Evolutionary conservation across 2,797 vertebrate species (phyloP).

Genomic region (Brotogeris chrysoptera): DNA sequence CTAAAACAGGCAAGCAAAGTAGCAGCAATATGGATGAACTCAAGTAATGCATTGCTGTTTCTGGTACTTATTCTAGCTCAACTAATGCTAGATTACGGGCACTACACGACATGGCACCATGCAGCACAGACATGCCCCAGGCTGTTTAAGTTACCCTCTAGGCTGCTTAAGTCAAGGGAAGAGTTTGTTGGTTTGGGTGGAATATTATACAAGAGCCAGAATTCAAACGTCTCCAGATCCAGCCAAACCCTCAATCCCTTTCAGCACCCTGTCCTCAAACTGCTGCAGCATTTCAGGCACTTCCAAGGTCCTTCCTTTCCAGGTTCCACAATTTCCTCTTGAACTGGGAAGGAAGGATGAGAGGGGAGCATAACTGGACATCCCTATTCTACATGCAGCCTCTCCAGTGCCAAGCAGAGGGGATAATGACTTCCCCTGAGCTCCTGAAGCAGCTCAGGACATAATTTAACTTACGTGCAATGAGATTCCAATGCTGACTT

Average conservation of each 20-base stretch:
- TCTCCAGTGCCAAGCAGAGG: not conserved
- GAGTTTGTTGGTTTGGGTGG: not conserved
- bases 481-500: not conserved
- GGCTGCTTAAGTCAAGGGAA: not conserved
- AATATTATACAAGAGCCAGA: not conserved
- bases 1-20: not conserved
- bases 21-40: not conserved
- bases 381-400: not conserved
- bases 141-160: not conserved
- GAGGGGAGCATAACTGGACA: not conserved
- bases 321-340: not conserved
- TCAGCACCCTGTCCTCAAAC: not conserved
- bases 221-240: not conserved
- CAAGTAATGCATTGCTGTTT: not conserved
- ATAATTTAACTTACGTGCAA: not conserved
- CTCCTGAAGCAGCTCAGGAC: not conserved
- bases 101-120: accelerated
- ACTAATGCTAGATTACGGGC: not conserved
- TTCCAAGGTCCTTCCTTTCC: not conserved
- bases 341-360: not conserved
- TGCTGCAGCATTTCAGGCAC: not conserved
- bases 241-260: not conserved
- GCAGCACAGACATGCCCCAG: not conserved
- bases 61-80: not conserved
- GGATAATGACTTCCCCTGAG: not conserved